Percentiles rank a stretch among this genome's conserved stretches.
Evolutionary conservation across 1,140 invertebrate genomes (phyloP).

Genomic region (Parapsyche elsis): DNA sequence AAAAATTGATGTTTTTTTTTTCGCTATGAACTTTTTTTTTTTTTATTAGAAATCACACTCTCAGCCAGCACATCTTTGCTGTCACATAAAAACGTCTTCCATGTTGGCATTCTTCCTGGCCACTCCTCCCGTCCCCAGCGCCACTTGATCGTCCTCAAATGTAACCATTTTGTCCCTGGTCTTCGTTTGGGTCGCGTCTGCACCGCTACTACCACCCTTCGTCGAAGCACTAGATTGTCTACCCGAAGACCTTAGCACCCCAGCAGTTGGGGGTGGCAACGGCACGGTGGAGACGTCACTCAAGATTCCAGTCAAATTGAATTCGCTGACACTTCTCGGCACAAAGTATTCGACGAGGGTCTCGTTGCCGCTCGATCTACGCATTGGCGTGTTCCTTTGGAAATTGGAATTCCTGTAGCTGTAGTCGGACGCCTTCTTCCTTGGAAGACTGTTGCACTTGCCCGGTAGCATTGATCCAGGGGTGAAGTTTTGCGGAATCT

Average conservation of each 20-base stretch:
- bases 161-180: constrained; percentile 82
- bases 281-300: constrained; percentile 68
- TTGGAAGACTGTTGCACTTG: constrained; percentile 72
- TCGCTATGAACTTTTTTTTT: neutral
- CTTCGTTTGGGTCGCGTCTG: constrained; percentile 58
- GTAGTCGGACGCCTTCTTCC: constrained; percentile 67
- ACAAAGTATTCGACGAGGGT: constrained; percentile 83
- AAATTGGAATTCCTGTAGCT: constrained; percentile 67
- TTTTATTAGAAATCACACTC: constrained; percentile 38
- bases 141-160: constrained; percentile 78
- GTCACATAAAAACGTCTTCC: constrained; percentile 67
- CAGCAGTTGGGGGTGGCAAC: constrained; percentile 63
- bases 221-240: constrained; percentile 53
- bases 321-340: constrained; percentile 83
- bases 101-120: constrained; percentile 56
- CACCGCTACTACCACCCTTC: constrained; percentile 58
- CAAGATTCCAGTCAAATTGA: constrained; percentile 75
- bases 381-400: constrained; percentile 72
- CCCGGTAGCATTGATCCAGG: constrained; percentile 66
- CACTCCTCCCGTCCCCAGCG: constrained; percentile 59
- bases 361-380: constrained; percentile 73
- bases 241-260: constrained; percentile 57
- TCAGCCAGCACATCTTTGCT: constrained; percentile 53
- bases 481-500: constrained; percentile 62
- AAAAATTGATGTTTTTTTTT: neutral